Evolutionary conservation across 2,113 vertebrate species (phyloP).

Genomic region (Boulengeromyrus knoepffleri): DNA sequence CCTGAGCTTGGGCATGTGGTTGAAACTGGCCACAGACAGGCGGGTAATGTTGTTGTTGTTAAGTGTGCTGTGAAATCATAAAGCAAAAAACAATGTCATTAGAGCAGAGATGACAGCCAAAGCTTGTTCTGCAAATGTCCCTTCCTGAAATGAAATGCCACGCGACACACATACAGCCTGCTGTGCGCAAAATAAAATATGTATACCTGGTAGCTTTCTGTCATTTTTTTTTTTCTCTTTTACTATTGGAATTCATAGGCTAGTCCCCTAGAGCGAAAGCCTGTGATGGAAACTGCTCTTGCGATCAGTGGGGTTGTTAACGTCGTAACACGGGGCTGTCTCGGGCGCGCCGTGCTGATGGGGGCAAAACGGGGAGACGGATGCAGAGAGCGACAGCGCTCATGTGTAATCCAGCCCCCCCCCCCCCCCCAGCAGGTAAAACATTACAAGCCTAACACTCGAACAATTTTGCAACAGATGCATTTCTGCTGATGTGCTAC

Average conservation of each 20-base stretch:
- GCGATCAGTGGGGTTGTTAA: background rate
- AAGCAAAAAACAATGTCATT: background rate
- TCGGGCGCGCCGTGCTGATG: background rate
- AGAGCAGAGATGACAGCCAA: background rate
- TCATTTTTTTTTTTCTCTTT: background rate
- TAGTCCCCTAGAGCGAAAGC: background rate
- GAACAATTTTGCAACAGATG: background rate
- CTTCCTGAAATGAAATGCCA: background rate
- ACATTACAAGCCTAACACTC: background rate
- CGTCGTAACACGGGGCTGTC: background rate
- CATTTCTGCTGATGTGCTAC: background rate
- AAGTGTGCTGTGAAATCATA: constrained; percentile 74
- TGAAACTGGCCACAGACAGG: constrained; percentile 96
- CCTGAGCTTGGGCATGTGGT: constrained; percentile 97
- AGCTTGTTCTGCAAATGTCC: background rate
- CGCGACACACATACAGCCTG: background rate
- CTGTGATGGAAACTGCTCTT: background rate
- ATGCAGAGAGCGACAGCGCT: background rate
- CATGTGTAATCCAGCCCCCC: background rate
- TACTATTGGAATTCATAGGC: background rate
- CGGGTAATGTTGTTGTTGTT: constrained; percentile 98
- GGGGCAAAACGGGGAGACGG: background rate
- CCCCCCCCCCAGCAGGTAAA: background rate
- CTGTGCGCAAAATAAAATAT: background rate
- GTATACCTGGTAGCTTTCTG: background rate